Percentiles rank a stretch among this genome's conserved stretches.
phyloP scores from a whole-genome alignment of 2,888 invertebrate genomes.

The Epirrita christyi region DNA sequence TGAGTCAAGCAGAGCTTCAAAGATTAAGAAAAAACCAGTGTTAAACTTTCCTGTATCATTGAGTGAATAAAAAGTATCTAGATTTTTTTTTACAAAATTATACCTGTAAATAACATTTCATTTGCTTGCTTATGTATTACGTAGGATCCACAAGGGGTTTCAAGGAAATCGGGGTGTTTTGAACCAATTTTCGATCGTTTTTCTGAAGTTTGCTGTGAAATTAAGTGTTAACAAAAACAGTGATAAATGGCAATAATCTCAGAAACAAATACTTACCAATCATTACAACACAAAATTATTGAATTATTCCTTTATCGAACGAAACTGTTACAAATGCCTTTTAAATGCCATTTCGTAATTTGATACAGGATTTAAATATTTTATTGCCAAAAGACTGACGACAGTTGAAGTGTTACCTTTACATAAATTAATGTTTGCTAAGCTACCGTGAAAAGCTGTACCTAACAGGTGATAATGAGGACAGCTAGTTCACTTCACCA shows the following conservation, averaged over 20 bases:
- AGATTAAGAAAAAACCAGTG: too few relatives aligned
- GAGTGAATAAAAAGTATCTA: too few relatives aligned
- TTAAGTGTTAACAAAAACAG: too few relatives aligned
- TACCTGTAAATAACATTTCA: too few relatives aligned
- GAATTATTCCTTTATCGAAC: conserved; percentile 17
- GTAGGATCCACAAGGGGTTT: too few relatives aligned
- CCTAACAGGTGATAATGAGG: background rate
- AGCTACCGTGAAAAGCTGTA: conserved; percentile 22
- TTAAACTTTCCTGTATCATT: too few relatives aligned
- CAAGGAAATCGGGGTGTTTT: too few relatives aligned
- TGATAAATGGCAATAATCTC: background rate
- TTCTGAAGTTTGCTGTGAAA: too few relatives aligned
- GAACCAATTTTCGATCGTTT: too few relatives aligned
- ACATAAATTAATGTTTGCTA: conserved; percentile 32
- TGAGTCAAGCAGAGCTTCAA: too few relatives aligned
- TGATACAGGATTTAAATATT: conserved; percentile 28
- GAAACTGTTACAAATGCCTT: conserved; percentile 18
- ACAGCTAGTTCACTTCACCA: background rate
- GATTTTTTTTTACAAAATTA: too few relatives aligned
- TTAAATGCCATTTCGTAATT: conserved; percentile 26
- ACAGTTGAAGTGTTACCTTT: conserved; percentile 37
- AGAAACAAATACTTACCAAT: background rate
- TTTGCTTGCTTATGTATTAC: too few relatives aligned
- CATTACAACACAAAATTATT: conserved; percentile 2
- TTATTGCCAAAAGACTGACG: conserved; percentile 24